A percentile compares a stretch with the other conserved stretches of the same genome.
Evolutionary conservation across 1,140 invertebrate genomes (phyloP).

Genomic region (Nymphalis io): DNA sequence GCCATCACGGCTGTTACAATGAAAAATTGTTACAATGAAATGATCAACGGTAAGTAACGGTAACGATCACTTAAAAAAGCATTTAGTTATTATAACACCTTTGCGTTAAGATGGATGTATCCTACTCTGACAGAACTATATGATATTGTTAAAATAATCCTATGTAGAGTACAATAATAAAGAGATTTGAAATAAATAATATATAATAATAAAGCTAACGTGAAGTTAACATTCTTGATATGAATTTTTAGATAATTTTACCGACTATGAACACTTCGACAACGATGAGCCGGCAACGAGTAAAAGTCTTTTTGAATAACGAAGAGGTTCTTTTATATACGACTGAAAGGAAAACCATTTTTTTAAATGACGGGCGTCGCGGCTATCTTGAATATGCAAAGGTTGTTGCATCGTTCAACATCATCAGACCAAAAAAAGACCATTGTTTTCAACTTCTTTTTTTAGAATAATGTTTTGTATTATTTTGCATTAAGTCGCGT

Average conservation of each 20-base stretch:
- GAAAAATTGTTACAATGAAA: too few relatives aligned
- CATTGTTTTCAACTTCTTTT: conserved; percentile 9
- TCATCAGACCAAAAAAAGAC: conserved; percentile 57
- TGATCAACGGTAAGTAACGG: too few relatives aligned
- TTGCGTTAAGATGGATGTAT: too few relatives aligned
- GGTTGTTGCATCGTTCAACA: conserved; percentile 70
- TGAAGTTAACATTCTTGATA: not conserved
- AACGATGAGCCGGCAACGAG: not conserved
- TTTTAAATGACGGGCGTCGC: conserved; percentile 59
- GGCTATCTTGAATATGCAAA: conserved; percentile 70
- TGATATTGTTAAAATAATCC: too few relatives aligned
- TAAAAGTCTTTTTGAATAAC: conserved; percentile 54
- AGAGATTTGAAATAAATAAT: not conserved
- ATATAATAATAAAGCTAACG: not conserved
- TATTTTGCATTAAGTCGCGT: not conserved
- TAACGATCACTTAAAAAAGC: too few relatives aligned
- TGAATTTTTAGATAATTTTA: conserved; percentile 1
- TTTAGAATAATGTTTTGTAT: conserved; percentile 13
- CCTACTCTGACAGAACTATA: too few relatives aligned
- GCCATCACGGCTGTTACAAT: too few relatives aligned
- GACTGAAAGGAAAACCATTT: conserved; percentile 73
- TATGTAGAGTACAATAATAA: too few relatives aligned
- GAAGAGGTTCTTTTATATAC: conserved; percentile 67
- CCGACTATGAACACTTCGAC: not conserved
- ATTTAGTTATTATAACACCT: too few relatives aligned